These are phyloP conservation scores for Phalacrocorax aristotelis DNA, from an alignment of 2,113 vertebrate species.

Conservation along the genomic window DNA sequence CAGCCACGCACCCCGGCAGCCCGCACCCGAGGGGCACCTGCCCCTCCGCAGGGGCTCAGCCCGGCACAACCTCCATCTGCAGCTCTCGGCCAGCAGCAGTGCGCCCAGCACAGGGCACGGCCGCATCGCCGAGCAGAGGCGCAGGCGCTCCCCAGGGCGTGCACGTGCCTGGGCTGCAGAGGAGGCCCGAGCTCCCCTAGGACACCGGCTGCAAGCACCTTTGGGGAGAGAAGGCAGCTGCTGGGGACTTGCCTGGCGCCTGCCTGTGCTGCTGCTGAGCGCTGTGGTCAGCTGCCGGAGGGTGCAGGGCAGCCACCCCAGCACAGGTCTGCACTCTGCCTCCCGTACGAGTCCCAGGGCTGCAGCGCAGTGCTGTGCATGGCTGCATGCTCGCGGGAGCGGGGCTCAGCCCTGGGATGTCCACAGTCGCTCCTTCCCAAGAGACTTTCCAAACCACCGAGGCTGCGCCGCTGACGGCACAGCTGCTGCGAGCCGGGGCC, in stretches of 20 bases:
- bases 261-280: not conserved
- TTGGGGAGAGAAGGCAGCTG: not conserved
- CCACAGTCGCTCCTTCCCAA: not conserved
- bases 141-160: too few species aligned
- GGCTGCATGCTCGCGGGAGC: not conserved
- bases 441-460: not conserved
- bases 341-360: not conserved
- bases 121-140: not conserved
- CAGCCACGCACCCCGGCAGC: not conserved
- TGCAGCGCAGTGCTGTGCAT: not conserved
- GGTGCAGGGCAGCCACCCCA: not conserved
- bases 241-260: not conserved
- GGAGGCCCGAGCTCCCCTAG: not conserved
- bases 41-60: not conserved
- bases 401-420: fast-evolving
- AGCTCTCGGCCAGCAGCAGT: not conserved
- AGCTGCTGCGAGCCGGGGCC: not conserved
- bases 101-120: not conserved
- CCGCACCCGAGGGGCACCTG: not conserved
- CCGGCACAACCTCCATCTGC: not conserved
- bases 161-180: not conserved
- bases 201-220: not conserved
- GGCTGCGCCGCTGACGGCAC: not conserved
- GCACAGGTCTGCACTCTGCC: not conserved
- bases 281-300: fast-evolving